A percentile compares a stretch with the other conserved stretches of the same genome.
These are phyloP conservation scores for Lordiphosa andalusiaca DNA, from an alignment of 2,888 invertebrate species.

Conservation along the genomic window DNA sequence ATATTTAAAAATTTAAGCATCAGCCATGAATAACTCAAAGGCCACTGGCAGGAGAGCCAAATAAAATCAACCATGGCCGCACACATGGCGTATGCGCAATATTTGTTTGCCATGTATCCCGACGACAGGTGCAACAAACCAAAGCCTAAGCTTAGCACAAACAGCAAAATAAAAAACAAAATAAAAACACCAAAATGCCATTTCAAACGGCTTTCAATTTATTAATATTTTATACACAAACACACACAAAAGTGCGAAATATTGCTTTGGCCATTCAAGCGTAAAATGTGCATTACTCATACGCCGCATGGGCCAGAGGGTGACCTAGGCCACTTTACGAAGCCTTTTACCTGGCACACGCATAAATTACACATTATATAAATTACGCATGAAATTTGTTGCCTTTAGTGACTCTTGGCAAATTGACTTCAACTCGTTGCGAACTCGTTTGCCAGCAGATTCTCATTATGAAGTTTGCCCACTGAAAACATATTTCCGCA, in stretches of 20 bases:
- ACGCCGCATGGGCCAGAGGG: slow-evolving; percentile 40
- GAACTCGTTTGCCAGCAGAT: slow-evolving; percentile 40
- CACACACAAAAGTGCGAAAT: slow-evolving; percentile 28
- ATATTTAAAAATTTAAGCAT: slow-evolving; percentile 9
- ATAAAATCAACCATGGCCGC: slow-evolving; percentile 2
- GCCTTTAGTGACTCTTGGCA: slow-evolving; percentile 34
- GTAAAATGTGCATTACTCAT: slow-evolving; percentile 72
- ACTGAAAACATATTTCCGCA: slow-evolving; percentile 66
- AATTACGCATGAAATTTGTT: slow-evolving; percentile 60
- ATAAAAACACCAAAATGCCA: slow-evolving; percentile 41
- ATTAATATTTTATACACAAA: slow-evolving; percentile 61
- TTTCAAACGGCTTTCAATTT: slow-evolving; percentile 57
- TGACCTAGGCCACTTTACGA: slow-evolving; percentile 62
- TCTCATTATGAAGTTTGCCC: slow-evolving; percentile 64
- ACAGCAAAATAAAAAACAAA: slow-evolving; percentile 12
- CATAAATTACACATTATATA: slow-evolving; percentile 57
- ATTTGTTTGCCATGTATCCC: slow-evolving; percentile 47
- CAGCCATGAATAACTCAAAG: slow-evolving; percentile 46
- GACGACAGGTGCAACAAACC: slow-evolving; percentile 57
- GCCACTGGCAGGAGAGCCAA: slow-evolving; percentile 20
- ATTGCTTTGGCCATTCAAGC: slow-evolving; percentile 68
- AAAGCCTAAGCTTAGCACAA: slow-evolving; percentile 57
- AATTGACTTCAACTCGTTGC: slow-evolving; percentile 51
- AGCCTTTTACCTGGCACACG: slow-evolving; percentile 52
- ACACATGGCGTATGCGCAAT: slow-evolving; percentile 68